Evolutionary conservation across 2,797 vertebrate species (phyloP).

Genomic region (Avahi laniger): DNA sequence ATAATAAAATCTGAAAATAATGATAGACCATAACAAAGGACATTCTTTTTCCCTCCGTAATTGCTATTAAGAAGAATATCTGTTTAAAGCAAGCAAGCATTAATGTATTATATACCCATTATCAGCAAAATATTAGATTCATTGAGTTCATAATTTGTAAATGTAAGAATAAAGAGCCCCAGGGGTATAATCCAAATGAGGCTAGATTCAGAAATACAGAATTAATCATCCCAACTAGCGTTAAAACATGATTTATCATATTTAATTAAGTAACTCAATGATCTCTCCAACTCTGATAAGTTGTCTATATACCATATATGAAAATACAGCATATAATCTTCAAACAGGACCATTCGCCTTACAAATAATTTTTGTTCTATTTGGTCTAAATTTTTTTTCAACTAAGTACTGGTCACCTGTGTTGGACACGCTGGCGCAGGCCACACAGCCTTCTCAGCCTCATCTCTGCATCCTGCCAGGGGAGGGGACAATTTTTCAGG

Average conservation of each 20-base stretch:
- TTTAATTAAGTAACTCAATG: conserved; percentile 82
- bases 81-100: conserved; percentile 61
- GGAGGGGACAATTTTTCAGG: background rate
- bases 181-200: conserved; percentile 59
- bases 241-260: conserved; percentile 80
- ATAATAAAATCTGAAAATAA: conserved; percentile 38
- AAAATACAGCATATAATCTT: conserved; percentile 28
- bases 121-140: conserved; percentile 73
- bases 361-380: conserved; percentile 39
- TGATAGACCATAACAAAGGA: conserved; percentile 22
- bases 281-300: conserved; percentile 43
- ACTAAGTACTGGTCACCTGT: background rate
- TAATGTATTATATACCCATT: conserved; percentile 71
- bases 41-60: conserved; percentile 63
- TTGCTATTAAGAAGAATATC: conserved; percentile 67
- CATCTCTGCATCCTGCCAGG: background rate
- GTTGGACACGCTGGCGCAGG: background rate
- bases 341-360: conserved; percentile 44
- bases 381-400: background rate
- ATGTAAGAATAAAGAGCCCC: conserved; percentile 72
- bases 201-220: conserved; percentile 69
- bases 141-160: conserved; percentile 69
- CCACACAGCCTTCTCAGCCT: background rate
- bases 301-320: conserved; percentile 57
- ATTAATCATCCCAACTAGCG: conserved; percentile 71